Evolutionary conservation across 2,888 invertebrate genomes (phyloP).

Genomic region (Sipha maydis): DNA sequence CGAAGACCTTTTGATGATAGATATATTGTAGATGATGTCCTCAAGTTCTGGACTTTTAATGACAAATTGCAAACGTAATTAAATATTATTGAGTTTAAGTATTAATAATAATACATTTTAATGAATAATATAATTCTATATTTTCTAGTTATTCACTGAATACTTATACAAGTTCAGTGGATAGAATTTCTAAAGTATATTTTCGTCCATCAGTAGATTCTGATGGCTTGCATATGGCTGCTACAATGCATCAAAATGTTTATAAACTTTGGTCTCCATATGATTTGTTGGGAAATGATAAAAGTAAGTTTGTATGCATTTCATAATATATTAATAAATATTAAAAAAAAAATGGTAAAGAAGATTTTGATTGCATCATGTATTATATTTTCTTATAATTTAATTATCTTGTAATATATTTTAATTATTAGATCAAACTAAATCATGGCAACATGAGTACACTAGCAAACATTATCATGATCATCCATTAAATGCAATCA

Average conservation of each 20-base stretch:
- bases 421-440: slow-evolving; percentile 69
- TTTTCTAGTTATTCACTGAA: slow-evolving; percentile 75
- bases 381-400: not conserved
- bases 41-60: slow-evolving; percentile 82
- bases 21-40: slow-evolving; percentile 73
- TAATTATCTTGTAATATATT: not conserved
- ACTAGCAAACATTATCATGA: slow-evolving; percentile 74
- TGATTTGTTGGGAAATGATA: slow-evolving; percentile 42
- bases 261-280: slow-evolving; percentile 50
- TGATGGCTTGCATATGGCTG: slow-evolving; percentile 47
- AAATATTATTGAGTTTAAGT: slow-evolving; percentile 56
- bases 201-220: slow-evolving; percentile 68
- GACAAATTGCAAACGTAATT: slow-evolving; percentile 72
- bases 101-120: not conserved
- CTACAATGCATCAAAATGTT: slow-evolving; percentile 35
- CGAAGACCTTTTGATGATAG: slow-evolving; percentile 71
- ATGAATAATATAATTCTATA: not conserved
- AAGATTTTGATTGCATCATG: not conserved
- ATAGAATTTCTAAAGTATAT: slow-evolving; percentile 79
- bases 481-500: slow-evolving; percentile 71
- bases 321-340: not conserved
- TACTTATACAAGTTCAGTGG: slow-evolving; percentile 69
- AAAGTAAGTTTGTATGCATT: slow-evolving; percentile 49
- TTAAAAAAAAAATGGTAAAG: not conserved
- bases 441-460: slow-evolving; percentile 76